phyloP scores from a whole-genome alignment of 2,113 vertebrate genomes.

The Panurus biarmicus region DNA sequence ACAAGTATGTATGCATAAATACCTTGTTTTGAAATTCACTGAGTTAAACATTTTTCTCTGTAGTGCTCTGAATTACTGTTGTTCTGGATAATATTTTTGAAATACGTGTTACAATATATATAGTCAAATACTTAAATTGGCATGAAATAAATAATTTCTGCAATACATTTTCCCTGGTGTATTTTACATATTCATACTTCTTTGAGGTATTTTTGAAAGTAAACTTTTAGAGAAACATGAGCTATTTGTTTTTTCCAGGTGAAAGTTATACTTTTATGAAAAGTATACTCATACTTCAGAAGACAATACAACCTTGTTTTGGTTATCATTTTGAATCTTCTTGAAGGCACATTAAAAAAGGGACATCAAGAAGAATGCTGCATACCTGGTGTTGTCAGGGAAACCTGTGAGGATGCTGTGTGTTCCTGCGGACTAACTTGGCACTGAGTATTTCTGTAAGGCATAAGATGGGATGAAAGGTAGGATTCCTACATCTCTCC shows the following conservation, averaged over 20 bases:
- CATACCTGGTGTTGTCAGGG: background rate
- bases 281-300: background rate
- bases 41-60: constrained; percentile 36
- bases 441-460: background rate
- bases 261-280: background rate
- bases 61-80: constrained; percentile 66
- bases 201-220: background rate
- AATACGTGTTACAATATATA: constrained; percentile 58
- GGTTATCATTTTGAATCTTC: background rate
- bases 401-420: background rate
- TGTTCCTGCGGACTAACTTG: background rate
- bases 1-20: constrained; percentile 17
- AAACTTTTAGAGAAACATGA: background rate
- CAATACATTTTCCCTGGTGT: background rate
- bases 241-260: background rate
- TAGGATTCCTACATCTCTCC: background rate
- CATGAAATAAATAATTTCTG: constrained; percentile 69
- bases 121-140: constrained; percentile 56
- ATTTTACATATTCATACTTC: background rate
- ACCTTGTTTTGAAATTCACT: constrained; percentile 50
- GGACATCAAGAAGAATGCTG: background rate
- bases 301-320: background rate
- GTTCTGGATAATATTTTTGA: constrained; percentile 59
- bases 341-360: background rate
- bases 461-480: background rate